A percentile compares a stretch with the other conserved stretches of the same genome.
Conservation (phyloP, 2,888 invertebrate species). For the Crepidodera aurea region DNA sequence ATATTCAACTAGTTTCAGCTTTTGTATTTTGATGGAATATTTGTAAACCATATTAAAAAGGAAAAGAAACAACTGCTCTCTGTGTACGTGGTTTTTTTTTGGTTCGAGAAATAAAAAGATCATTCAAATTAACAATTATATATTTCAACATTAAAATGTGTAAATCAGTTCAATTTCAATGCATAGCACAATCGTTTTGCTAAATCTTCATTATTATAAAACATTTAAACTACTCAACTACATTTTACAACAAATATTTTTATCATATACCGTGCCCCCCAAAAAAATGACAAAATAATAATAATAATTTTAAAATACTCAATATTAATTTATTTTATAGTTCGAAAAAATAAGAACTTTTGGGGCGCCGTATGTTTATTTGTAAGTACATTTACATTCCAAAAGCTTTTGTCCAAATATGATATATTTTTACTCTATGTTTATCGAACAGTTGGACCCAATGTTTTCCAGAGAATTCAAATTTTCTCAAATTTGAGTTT, state of each 20-base stretch:
- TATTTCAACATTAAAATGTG: constrained; percentile 58
- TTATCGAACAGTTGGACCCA: not conserved
- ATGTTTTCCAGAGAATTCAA: too few relatives aligned
- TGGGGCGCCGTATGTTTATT: not conserved
- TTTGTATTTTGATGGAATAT: too few relatives aligned
- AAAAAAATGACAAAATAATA: not conserved
- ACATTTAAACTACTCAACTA: constrained; percentile 50
- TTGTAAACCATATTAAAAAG: too few relatives aligned
- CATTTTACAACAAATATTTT: constrained; percentile 54
- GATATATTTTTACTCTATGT: not conserved
- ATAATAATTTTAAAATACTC: too few relatives aligned
- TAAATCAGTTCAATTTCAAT: constrained; percentile 56
- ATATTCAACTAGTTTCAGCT: too few relatives aligned
- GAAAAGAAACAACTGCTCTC: too few relatives aligned
- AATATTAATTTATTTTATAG: too few relatives aligned
- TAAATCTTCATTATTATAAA: constrained; percentile 44
- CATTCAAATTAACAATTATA: constrained; percentile 51
- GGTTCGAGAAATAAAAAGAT: not conserved
- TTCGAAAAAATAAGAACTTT: too few relatives aligned
- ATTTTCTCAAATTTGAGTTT: too few relatives aligned
- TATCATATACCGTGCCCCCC: constrained; percentile 15
- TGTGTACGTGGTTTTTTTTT: too few relatives aligned
- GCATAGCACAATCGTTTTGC: constrained; percentile 43
- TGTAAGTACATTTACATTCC: constrained; percentile 12
- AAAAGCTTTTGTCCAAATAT: not conserved